Evolutionary conservation across 2,113 vertebrate species (phyloP), one percentile per base, ranked within the genome.

Genomic region (Cinclus cinclus): DNA sequence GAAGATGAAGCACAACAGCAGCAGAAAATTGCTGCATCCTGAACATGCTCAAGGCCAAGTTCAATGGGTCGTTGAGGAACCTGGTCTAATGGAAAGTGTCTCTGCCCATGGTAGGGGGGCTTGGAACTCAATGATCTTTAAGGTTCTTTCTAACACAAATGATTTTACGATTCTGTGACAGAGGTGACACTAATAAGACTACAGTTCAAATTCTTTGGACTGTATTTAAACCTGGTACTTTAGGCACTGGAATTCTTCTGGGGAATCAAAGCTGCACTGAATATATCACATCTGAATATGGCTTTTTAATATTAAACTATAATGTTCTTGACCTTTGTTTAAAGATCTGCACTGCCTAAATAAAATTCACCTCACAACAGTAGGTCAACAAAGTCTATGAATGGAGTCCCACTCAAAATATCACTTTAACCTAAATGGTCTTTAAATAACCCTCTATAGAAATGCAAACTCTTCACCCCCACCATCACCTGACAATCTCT

Each of bases 401-500:
- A 74, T 41, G 56, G 33, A 87, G 39, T 52, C 10, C 15, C 41
- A 24, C 12, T 63, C 33, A 63, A 58, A 89, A 65, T 6, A 65
- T 17, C 31, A 71, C 10, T 78, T 27, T 52, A 67, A 78, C 10
- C 25, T 60, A 78, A 83, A 70, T 1, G 3, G 12, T 41, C 20
- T 63, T 88, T 52, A 42, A 56, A 18, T 30, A 20, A 59, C 6
- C 1, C 19, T 60, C 44, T 35, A 41, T 1, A 70, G 33, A 75
- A 91, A 89, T 21, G 7, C 31, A 73, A 80, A 67, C 53, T 78
- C 7, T 79, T 39, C 6, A 24, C 4, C 1, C 1, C 4, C 3
- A 15, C 6, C 5, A 12, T 1, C 3, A 15, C 10, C 13, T 13
- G 4, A 4, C 22, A 62, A 3, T 68, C 4, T 50, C 55, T 65